Base-by-base conservation (phyloP, 1,140 invertebrate genomes). In the Caenorhabditis latens region DNA sequence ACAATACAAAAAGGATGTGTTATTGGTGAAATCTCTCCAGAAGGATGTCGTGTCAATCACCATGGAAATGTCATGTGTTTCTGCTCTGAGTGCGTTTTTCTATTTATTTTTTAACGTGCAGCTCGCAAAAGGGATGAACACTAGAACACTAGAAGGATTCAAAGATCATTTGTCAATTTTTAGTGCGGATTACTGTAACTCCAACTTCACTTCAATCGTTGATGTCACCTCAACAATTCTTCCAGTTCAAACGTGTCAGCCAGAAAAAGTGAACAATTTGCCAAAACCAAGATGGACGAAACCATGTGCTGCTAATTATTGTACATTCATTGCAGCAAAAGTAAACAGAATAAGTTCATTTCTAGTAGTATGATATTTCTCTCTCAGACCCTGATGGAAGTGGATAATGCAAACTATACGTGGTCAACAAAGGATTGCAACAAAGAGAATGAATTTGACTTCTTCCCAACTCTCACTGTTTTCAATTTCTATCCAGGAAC, bases 1-100 rank as follows among this genome's bases (percentile, higher is more conserved):
- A 79, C 71, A 11, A 79, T 79, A 79, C 71, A 79, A 79, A 79
- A 79, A 79, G 71, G 71, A 79, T 79, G 71, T 50, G 71, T 79
- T 8, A 79, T 79, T 50, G 71, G 71, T 5, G 71, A 79, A 53
- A 14, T 79, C 24, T n/a, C 71, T 21, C 43, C 71, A 48, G 71
- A 79, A 79, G 71, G 71, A 50, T 79, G 71, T 50, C 7, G 71
- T 53, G 40, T 79, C 40, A 79, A 79, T 79, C 46, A 79, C 42
- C 71, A 79, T 79, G 71, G 71, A 32, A 79, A 79, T 50, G 46
- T 79, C 4, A 79, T 79, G 71, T 79, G 71, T 14, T 79, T 79
- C 40, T 79, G 71, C n/a, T 79, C 71, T 24, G 71, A 79, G 71
- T 79, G n/a, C 43, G 71, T 46, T 9, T 5, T 43, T 75, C 19